phyloP scores from a whole-genome alignment of 2,113 vertebrate species.

The Pangasianodon hypophthalmus region DNA sequence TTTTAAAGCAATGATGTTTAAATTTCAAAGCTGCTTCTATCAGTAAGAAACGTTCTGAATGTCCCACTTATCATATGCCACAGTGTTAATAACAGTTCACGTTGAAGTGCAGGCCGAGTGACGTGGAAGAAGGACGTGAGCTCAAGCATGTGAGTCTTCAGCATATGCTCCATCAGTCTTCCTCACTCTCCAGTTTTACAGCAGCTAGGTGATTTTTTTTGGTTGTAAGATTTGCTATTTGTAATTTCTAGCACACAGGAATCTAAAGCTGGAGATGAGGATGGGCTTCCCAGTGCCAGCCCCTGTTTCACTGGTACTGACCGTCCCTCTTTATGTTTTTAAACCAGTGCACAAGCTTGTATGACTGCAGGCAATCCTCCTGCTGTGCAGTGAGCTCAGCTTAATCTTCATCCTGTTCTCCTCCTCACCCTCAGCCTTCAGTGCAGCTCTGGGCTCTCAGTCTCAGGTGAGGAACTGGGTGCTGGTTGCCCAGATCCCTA shows the following conservation, averaged over 20 bases:
- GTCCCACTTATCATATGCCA: constrained; percentile 61
- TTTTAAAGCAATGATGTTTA: constrained; percentile 73
- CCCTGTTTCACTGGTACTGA: background rate
- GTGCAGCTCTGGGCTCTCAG: constrained; percentile 16
- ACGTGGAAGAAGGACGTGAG: constrained; percentile 6
- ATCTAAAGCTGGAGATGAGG: constrained; percentile 10
- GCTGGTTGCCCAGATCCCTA: constrained; percentile 18
- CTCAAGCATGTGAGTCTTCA: constrained; percentile 36
- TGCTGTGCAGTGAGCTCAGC: constrained; percentile 5
- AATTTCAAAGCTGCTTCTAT: constrained; percentile 71
- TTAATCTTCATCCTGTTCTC: constrained; percentile 15
- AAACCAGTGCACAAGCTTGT: background rate
- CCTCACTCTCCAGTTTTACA: constrained; percentile 40
- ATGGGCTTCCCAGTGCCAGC: background rate
- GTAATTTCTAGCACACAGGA: constrained; percentile 11
- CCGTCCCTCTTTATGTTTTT: background rate
- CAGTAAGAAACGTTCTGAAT: constrained; percentile 73
- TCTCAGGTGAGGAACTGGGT: constrained; percentile 6
- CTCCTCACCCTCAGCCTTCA: constrained; percentile 1
- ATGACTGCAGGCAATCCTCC: background rate
- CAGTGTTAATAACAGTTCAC: constrained; percentile 6
- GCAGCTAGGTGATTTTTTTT: constrained; percentile 17
- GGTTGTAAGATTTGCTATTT: background rate
- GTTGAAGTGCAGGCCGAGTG: constrained; percentile 83
- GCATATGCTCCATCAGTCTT: constrained; percentile 15